Evolutionary conservation across 1,140 invertebrate species (phyloP).

Genomic region (Zaprionus davidi): DNA sequence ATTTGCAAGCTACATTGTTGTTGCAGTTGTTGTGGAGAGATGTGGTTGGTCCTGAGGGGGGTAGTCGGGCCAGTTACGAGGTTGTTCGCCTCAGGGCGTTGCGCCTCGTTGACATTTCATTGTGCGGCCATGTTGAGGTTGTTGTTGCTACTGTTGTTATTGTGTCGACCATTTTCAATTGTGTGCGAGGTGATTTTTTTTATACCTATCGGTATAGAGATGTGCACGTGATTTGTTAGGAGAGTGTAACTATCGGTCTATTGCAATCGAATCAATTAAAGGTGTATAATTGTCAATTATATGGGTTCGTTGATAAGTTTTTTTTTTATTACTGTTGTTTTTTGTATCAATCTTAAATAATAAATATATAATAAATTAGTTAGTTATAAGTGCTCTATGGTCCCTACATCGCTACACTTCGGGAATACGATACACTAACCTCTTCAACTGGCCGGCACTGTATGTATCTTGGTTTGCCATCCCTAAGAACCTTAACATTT

Average conservation of each 20-base stretch:
- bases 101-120: constrained; percentile 43
- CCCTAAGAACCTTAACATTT: constrained; percentile 22
- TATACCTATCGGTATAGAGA: constrained; percentile 17
- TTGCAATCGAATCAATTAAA: too few species aligned
- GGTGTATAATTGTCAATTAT: too few species aligned
- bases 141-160: constrained; percentile 21
- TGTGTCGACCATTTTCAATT: constrained; percentile 36
- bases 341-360: too few species aligned
- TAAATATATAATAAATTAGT: too few species aligned
- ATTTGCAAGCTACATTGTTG: constrained; percentile 27
- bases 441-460: neutral
- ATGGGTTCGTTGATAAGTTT: too few species aligned
- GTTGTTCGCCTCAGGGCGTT: constrained; percentile 33
- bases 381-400: too few species aligned
- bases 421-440: neutral
- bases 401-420: too few species aligned
- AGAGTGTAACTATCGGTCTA: neutral
- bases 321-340: too few species aligned
- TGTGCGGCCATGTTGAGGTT: constrained; percentile 26
- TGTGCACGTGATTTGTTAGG: constrained; percentile 3
- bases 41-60: neutral
- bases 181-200: constrained; percentile 24
- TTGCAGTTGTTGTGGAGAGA: neutral
- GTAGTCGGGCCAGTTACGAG: neutral
- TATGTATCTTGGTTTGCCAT: neutral